These are phyloP conservation scores for Progne subis DNA, from an alignment of 2,113 vertebrate species.

Conservation along the genomic window DNA sequence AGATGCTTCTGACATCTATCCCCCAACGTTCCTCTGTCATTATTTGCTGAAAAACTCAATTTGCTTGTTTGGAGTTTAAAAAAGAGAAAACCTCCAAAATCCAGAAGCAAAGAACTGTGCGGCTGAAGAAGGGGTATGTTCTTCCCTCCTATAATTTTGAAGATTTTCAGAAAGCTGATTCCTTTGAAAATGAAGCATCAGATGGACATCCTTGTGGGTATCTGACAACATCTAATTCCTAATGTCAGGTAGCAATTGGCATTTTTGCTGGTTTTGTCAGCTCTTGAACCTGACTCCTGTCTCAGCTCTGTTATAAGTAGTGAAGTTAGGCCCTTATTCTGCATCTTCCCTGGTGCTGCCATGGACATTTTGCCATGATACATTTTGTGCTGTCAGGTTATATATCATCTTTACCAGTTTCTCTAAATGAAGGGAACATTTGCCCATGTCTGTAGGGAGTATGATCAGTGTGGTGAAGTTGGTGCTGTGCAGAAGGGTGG, in stretches of 20 bases:
- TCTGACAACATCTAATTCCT: background rate
- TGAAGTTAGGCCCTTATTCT: background rate
- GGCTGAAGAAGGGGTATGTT: background rate
- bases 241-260: background rate
- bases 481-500: background rate
- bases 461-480: background rate
- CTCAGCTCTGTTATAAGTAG: background rate
- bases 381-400: background rate
- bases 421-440: background rate
- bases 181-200: background rate
- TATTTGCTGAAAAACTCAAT: slow-evolving; percentile 61
- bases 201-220: background rate
- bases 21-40: slow-evolving; percentile 21
- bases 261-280: background rate
- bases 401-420: background rate
- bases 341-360: background rate
- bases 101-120: background rate
- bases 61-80: slow-evolving; percentile 15
- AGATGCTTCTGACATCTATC: slow-evolving; percentile 50
- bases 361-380: background rate
- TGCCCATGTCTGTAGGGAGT: background rate
- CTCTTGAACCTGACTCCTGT: background rate
- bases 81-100: background rate
- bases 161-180: background rate
- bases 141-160: background rate